Evolutionary conservation across 2,797 vertebrate genomes (phyloP), one percentile per base, ranked within the genome.

Genomic region (Poliocrania exsul): DNA sequence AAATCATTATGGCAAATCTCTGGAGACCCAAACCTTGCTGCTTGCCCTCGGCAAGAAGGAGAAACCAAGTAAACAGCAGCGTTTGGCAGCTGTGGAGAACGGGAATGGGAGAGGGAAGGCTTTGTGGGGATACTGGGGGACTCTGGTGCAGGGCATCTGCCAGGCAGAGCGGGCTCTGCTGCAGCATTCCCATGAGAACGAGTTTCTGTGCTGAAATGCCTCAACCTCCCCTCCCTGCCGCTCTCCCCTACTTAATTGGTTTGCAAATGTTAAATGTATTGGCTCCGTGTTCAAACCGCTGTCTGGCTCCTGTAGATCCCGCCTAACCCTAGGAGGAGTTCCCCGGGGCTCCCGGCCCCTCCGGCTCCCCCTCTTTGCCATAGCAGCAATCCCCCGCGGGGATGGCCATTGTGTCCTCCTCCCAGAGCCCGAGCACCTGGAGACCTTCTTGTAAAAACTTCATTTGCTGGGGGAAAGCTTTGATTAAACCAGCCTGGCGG

Each of bases 371-470:
- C 14, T 60, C 51, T 77, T 80, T 29, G 47, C 93, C 95, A 37
- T 29, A 42, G 90, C 94, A 87, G 94, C 96, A 24, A 69, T 42
- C 78, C 49, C 92, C 92, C 3, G 60, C 90, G n/a, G 84, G 13
- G 66, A 31, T 1, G 23, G 31, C 82, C 93, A 86, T 96, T 95
- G 95, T 96, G 71, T 72, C 65, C 79, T 19, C 33, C 75, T 67
- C 80, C 23, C 70, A 87, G 14, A 9, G 50, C 77, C 24, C 3
- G 16, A 81, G 93, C 92, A 96, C 96, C 97, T 95, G 90, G 93
- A 95, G 94, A 95, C 91, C 96, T 82, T 66, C 95, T 86, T 64
- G 95, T 77, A 80, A 94, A 96, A 93, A 72, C 93, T 95, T 96
- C 94, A 90, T 94, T 97, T 90, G 69, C 83, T 46, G 85, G 82